Evolutionary conservation across 2,888 invertebrate genomes (phyloP).

Genomic region (Drosophila recens): DNA sequence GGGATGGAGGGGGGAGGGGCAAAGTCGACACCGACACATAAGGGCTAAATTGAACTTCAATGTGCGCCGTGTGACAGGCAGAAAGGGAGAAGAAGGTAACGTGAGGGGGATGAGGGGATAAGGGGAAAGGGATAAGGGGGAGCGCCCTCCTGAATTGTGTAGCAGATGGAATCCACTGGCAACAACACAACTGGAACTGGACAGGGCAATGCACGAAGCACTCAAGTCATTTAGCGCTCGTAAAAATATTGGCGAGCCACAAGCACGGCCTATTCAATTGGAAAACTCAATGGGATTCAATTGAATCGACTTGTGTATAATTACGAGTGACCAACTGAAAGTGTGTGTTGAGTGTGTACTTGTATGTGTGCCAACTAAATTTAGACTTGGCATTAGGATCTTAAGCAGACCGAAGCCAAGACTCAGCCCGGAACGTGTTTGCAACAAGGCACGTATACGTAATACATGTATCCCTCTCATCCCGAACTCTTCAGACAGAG

Average conservation of each 20-base stretch:
- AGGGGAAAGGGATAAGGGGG: too few relatives aligned
- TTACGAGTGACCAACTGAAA: conserved; percentile 39
- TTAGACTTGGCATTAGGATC: conserved; percentile 9
- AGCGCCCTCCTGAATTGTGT: conserved; percentile 10
- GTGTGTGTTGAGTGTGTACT: conserved; percentile 3
- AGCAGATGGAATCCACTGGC: conserved; percentile 32
- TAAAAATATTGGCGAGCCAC: conserved; percentile 48
- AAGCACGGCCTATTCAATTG: conserved; percentile 58
- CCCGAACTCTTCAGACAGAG: not conserved
- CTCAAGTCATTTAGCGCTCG: conserved; percentile 57
- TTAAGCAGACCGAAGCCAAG: conserved; percentile 4
- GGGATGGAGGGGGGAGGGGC: conserved; percentile 20
- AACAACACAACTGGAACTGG: conserved; percentile 3
- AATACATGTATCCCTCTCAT: not conserved
- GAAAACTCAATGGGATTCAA: conserved; percentile 66
- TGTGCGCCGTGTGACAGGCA: conserved; percentile 60
- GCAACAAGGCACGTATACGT: conserved; percentile 30
- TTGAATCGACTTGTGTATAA: conserved; percentile 63
- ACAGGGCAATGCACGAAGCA: conserved; percentile 36
- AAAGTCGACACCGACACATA: conserved; percentile 57
- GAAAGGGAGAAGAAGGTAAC: conserved; percentile 1
- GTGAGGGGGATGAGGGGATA: conserved; percentile 8
- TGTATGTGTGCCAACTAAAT: conserved; percentile 2
- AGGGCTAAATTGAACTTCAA: conserved; percentile 75
- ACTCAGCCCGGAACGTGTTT: conserved; percentile 41